Base-by-base conservation (phyloP, 2,888 invertebrate genomes). In the Spialia ferax region DNA sequence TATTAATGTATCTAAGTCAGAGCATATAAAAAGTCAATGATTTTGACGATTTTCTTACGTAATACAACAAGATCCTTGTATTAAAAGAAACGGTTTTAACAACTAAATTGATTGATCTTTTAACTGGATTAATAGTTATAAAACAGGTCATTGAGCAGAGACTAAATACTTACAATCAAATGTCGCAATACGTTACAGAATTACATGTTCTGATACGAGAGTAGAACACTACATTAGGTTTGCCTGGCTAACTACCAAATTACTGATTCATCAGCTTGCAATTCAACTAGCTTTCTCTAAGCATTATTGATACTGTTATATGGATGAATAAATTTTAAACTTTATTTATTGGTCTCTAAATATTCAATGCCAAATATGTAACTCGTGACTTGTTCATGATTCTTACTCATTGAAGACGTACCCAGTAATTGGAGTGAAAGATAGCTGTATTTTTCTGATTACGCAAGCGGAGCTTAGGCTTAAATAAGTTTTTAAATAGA, bases 231-330 rank as follows among this genome's bases (percentile, higher is more conserved):
- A 42, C 7, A 42, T 55, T 45, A 56, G 63, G 29, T 64, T 50
- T 22, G 22, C 13, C 56, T 64, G 64, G 64, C 64, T 64, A 35
- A 20, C 32, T 64, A 45, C 64, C 64, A 64, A 63, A 48, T 35
- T 63, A 8, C 18, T 45, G 55, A 63, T 45, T 64, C 48, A 56
- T 64, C 48, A 35, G 15, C 13, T 29, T 56, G 48, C 57, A 35
- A 50, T 48, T 45, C 48, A 55, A 13, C 32, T 20, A 56, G 56
- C 63, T 63, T 56, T 56, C 55, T 63, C 42, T 56, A 15, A 60
- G 45, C 45, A 15, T 29, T 60, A 22, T 48, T 60, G 60, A 48
- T 60, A 7, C 29, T 56, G 22, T 35, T 20, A 29, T 63, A 23
- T 42, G 35, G 11, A 42, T 29, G 20, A 1, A 22, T 63, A 32